These are phyloP conservation scores for Drosophila cognata DNA, from an alignment of 2,888 invertebrate species.

Conservation along the genomic window DNA sequence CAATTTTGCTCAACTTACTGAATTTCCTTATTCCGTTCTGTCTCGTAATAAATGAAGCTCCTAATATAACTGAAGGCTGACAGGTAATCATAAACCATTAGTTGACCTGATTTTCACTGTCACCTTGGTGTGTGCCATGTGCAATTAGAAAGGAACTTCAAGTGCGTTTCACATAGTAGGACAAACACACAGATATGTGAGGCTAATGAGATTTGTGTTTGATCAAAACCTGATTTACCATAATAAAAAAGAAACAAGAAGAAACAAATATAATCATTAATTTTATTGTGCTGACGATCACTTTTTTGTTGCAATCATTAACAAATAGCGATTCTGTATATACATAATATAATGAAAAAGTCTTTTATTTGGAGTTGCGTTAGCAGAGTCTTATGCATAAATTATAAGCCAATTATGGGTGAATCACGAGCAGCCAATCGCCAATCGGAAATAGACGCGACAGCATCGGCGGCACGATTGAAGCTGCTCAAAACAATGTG, in stretches of 20 bases:
- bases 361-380: slow-evolving; percentile 52
- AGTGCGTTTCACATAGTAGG: slow-evolving; percentile 51
- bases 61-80: slow-evolving; percentile 47
- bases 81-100: slow-evolving; percentile 52
- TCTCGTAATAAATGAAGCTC: slow-evolving; percentile 30
- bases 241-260: slow-evolving; percentile 36
- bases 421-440: slow-evolving; percentile 71
- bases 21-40: slow-evolving; percentile 18
- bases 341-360: slow-evolving; percentile 65
- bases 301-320: slow-evolving; percentile 79
- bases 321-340: slow-evolving; percentile 73
- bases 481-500: slow-evolving; percentile 72
- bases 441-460: slow-evolving; percentile 60
- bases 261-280: slow-evolving; percentile 66
- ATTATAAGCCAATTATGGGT: slow-evolving; percentile 78
- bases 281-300: slow-evolving; percentile 77
- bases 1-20: background rate
- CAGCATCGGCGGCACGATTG: slow-evolving; percentile 66
- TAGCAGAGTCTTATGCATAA: slow-evolving; percentile 65
- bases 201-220: slow-evolving; percentile 62
- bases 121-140: slow-evolving; percentile 58
- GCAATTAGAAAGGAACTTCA: slow-evolving; percentile 76
- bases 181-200: slow-evolving; percentile 4
- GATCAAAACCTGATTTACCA: slow-evolving; percentile 66
- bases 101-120: slow-evolving; percentile 61